Evolutionary conservation across 2,888 invertebrate species (phyloP), one percentile per base, ranked within the genome.

Genomic region (Isoperla grammatica): DNA sequence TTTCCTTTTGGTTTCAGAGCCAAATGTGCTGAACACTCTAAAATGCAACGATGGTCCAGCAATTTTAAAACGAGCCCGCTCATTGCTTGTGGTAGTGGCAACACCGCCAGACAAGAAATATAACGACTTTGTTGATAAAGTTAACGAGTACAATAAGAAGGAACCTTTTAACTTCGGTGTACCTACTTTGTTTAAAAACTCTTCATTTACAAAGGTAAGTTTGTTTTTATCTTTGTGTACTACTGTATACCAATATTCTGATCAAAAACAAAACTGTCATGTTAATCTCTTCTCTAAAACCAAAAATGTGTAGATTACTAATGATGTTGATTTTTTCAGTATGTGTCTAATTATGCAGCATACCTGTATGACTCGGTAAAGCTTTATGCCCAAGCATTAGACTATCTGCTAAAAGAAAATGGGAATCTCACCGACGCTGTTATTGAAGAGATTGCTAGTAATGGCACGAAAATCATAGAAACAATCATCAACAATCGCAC

Each of bases 291-390:
- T n/a, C n/a, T n/a, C n/a, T n/a, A n/a, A n/a, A n/a, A n/a, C n/a
- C n/a, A n/a, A n/a, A n/a, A n/a, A n/a, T n/a, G n/a, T n/a, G n/a
- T n/a, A n/a, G n/a, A n/a, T n/a, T n/a, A n/a, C n/a, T n/a, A n/a
- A n/a, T n/a, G n/a, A n/a, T 17, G 40, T 55, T 59, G 56, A 45
- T 64, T 56, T 49, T 81, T 82, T 63, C 78, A 91, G 88, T 89
- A 87, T 73, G 87, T 94, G 46, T 87, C 90, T 42, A 88, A n/a
- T 67, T 92, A 92, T 73, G 96, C 96, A 60, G 94, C 93, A 45
- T 94, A 96, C 75, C 80, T 95, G 66, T 97, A 96, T 75, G 97
- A 98, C 77, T 92, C 97, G 1, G 90, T 97, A 40, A 86, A 86
- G 72, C 78, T 97, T 35, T 98, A n/a, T n/a, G 95, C 95, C 19